These are phyloP conservation scores for Euthynnus affinis DNA, from an alignment of 2,797 vertebrate genomes.

Conservation along the genomic window DNA sequence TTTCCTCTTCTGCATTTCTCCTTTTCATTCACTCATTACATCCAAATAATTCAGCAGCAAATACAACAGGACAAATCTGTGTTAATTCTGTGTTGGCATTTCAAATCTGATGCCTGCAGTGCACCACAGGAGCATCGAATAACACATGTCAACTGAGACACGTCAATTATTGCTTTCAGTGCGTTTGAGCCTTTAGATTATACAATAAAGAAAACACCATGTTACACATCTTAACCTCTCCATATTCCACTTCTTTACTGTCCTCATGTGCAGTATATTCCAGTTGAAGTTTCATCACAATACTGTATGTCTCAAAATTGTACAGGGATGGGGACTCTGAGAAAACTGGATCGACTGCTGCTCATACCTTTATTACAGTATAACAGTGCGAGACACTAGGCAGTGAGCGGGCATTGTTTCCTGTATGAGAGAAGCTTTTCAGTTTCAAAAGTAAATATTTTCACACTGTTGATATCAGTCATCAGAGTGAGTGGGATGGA, in stretches of 20 bases:
- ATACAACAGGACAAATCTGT: too few species aligned
- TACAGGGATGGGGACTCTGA: background rate
- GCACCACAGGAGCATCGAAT: too few species aligned
- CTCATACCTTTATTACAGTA: background rate
- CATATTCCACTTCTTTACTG: background rate
- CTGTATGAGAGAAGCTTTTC: slow-evolving; percentile 40
- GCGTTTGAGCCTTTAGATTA: too few species aligned
- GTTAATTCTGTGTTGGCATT: too few species aligned
- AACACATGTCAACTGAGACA: too few species aligned
- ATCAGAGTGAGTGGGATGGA: slow-evolving; percentile 65
- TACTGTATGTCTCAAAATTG: background rate
- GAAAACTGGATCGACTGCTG: background rate
- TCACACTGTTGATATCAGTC: slow-evolving; percentile 60
- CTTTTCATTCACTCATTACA: too few species aligned
- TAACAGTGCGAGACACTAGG: background rate
- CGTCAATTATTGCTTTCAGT: too few species aligned
- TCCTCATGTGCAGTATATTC: background rate
- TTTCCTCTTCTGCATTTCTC: too few species aligned
- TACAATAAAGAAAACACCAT: too few species aligned
- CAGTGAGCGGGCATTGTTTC: slow-evolving; percentile 7
- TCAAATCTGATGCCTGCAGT: too few species aligned
- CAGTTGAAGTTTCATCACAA: background rate
- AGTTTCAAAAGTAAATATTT: slow-evolving; percentile 60
- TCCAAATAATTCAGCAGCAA: too few species aligned
- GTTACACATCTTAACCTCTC: background rate